Evolutionary conservation across 2,113 vertebrate species (phyloP).

Genomic region (Pelecanoides urinatrix): DNA sequence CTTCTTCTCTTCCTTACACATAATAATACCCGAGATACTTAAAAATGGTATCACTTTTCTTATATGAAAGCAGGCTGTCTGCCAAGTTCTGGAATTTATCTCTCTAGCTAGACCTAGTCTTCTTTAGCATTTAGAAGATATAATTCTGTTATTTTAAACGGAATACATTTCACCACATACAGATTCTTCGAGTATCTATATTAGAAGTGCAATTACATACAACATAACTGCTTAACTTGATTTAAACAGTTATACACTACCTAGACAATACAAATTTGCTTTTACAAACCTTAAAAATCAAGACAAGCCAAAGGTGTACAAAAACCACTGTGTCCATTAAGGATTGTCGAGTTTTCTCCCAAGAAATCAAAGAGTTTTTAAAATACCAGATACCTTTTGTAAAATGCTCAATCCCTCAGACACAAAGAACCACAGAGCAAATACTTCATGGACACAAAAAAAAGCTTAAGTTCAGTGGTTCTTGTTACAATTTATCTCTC

Average conservation of each 20-base stretch:
- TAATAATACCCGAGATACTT: conserved; percentile 46
- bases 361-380: background rate
- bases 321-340: background rate
- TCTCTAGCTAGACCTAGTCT: conserved; percentile 27
- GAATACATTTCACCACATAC: conserved; percentile 32
- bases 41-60: conserved; percentile 46
- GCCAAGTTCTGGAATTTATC: conserved; percentile 55
- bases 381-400: background rate
- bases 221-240: background rate
- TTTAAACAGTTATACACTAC: background rate
- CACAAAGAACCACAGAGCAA: background rate
- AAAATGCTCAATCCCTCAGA: background rate
- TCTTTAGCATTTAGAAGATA: conserved; percentile 51
- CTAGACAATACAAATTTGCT: background rate
- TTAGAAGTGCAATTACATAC: background rate
- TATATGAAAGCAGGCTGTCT: conserved; percentile 51
- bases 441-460: background rate
- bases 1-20: conserved; percentile 25
- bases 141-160: conserved; percentile 53
- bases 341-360: background rate
- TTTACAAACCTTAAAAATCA: background rate
- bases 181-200: background rate
- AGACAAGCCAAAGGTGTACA: background rate
- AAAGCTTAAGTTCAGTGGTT: background rate
- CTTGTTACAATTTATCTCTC: background rate